Evolutionary conservation across 2,888 invertebrate genomes (phyloP).

Genomic region (Stenchaetothrips biformis): DNA sequence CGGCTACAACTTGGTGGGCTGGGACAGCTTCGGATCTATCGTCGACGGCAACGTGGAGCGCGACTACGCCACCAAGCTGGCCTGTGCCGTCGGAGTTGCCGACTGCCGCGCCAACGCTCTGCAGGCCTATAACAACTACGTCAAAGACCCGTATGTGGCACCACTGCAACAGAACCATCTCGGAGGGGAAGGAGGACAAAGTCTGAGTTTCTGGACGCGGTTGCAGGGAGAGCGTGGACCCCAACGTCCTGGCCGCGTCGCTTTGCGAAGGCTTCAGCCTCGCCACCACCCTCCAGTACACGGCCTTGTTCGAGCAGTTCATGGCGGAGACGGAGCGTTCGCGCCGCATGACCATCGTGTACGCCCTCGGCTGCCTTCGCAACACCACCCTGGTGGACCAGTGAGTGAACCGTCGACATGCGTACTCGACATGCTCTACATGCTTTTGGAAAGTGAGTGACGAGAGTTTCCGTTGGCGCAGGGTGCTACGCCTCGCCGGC

Average conservation of each 20-base stretch:
- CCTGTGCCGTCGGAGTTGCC: not conserved
- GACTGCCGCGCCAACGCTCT: not conserved
- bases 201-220: not conserved
- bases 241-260: not conserved
- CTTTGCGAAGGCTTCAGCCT: not conserved
- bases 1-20: not conserved
- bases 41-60: not conserved
- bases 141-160: not conserved
- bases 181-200: too few species aligned
- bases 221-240: not conserved
- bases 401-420: not conserved
- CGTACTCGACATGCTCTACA: not conserved
- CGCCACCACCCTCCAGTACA: not conserved
- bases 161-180: too few species aligned
- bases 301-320: not conserved
- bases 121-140: not conserved
- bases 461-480: not conserved
- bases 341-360: slow-evolving; percentile 1
- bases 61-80: not conserved
- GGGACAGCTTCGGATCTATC: not conserved
- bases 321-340: not conserved
- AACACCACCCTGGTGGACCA: not conserved
- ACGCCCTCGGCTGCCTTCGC: not conserved
- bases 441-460: too few species aligned
- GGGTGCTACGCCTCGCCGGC: not conserved